These are phyloP conservation scores for Trichonephila clavata DNA, from an alignment of 1,140 invertebrate genomes.

Conservation along the genomic window DNA sequence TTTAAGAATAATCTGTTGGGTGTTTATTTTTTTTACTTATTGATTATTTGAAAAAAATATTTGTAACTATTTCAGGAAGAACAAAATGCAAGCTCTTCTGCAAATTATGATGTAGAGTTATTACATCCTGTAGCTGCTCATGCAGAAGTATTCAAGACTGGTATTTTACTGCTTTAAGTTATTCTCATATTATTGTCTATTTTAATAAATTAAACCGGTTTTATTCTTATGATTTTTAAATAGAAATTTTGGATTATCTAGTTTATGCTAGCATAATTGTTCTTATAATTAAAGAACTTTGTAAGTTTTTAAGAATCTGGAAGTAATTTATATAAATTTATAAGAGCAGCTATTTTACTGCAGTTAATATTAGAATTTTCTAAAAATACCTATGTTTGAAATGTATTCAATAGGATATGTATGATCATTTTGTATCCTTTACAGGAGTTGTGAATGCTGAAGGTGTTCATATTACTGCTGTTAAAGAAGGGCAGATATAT, in stretches of 20 bases:
- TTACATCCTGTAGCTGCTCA: conserved; percentile 93
- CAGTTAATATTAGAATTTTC: no score
- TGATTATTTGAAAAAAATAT: not conserved
- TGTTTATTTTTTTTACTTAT: not conserved
- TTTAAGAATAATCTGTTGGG: no score
- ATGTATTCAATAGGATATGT: no score
- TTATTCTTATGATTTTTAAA: no score
- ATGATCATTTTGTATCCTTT: not conserved
- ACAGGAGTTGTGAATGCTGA: conserved; percentile 80
- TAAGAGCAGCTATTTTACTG: no score
- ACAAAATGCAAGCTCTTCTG: conserved; percentile 97
- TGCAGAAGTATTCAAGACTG: conserved; percentile 86
- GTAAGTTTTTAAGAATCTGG: no score
- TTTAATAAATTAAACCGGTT: no score
- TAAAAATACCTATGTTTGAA: no score
- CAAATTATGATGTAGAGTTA: conserved; percentile 98
- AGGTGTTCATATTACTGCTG: conserved; percentile 79
- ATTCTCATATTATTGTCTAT: no score
- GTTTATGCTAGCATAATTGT: not conserved
- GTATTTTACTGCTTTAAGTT: conserved; percentile 14
- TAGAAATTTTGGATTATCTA: no score
- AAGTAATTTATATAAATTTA: no score
- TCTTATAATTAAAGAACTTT: not conserved
- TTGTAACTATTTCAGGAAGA: conserved; percentile 86
- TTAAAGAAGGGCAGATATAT: conserved; percentile 86